Base-by-base conservation (phyloP, 2,888 invertebrate species). In the Aphidoletes aphidimyza region DNA sequence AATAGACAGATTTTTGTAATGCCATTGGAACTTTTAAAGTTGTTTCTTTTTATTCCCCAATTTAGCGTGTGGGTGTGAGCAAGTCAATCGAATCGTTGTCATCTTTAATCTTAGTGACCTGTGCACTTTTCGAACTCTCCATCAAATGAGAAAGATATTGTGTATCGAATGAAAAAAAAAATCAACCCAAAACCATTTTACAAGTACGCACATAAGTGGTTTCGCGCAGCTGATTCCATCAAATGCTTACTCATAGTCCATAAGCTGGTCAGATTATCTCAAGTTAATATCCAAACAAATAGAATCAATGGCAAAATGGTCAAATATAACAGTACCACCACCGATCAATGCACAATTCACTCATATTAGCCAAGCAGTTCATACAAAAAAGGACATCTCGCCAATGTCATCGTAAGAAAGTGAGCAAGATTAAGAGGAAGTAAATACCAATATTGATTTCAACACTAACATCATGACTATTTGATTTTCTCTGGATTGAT, bases 381-480 rank as follows among this genome's bases (percentile, higher is more conserved):
- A 30, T 14, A 22, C n/a, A 22, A 3, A 30, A 34, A 69, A 54
- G 54, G 26, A 54, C 54, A 22, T 54, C 26, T 6, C 30, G n/a
- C 5, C 22, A 54, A 22, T 14, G 17, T 5, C 8, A 47, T 47
- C 47, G 47, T 47, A 14, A 47, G 47, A 47, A 54, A 69, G 30
- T 34, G 30, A 54, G 22, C 54, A 22, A 26, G 69, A 69, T 81
- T 81, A 81, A 37, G n/a, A 81, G 81, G n/a, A 81, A 81, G 37
- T 37, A 81, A 81, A 81, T 37, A 81, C 37, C 36, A 81, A 37
- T 81, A 81, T 81, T 81, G 81, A 81, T 81, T 81, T 81, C 81
- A 37, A 81, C 81, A 81, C 37, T 81, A 37, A 81, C 81, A 81
- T 81, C 81, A 81, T 81, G 81, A 37, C 81, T 81, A 37, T 81